These are phyloP conservation scores for Sebastes vulpes DNA, from an alignment of 2,797 vertebrate genomes.

Conservation along the genomic window DNA sequence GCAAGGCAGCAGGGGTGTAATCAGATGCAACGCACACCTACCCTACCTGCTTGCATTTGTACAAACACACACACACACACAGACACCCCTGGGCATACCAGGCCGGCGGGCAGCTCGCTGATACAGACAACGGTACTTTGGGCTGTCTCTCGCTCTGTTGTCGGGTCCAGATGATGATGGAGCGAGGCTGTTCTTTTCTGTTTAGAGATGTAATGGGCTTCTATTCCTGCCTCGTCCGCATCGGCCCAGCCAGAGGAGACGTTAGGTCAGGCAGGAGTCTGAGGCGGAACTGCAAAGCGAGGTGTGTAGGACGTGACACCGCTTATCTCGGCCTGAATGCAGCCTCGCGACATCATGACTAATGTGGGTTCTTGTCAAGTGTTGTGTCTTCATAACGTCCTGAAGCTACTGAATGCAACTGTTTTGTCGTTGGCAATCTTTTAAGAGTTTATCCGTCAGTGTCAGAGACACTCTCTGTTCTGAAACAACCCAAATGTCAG, in stretches of 20 bases:
- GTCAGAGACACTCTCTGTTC: slow-evolving; percentile 11
- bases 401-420: slow-evolving; percentile 8
- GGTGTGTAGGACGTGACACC: slow-evolving; percentile 53
- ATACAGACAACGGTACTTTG: slow-evolving; percentile 69
- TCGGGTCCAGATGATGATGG: slow-evolving; percentile 76
- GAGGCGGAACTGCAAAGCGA: slow-evolving; percentile 37
- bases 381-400: slow-evolving; percentile 34
- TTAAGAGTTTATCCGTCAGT: slow-evolving; percentile 14
- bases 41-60: slow-evolving; percentile 6
- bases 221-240: slow-evolving; percentile 70
- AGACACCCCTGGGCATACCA: slow-evolving; percentile 43
- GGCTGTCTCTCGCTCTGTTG: slow-evolving; percentile 50
- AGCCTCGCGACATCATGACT: slow-evolving; percentile 49
- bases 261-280: slow-evolving; percentile 65
- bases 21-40: slow-evolving; percentile 4
- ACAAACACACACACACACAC: not conserved
- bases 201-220: slow-evolving; percentile 77
- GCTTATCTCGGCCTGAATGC: slow-evolving; percentile 35
- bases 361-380: slow-evolving; percentile 42
- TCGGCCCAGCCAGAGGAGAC: slow-evolving; percentile 62
- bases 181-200: slow-evolving; percentile 72
- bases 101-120: slow-evolving; percentile 46
- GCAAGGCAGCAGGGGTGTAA: not conserved
- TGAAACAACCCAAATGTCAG: slow-evolving; percentile 20
- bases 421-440: slow-evolving; percentile 25